Percentiles rank a stretch among this genome's conserved stretches.
Evolutionary conservation across 2,797 vertebrate species (phyloP).

Genomic region (Muscicapa comitata): DNA sequence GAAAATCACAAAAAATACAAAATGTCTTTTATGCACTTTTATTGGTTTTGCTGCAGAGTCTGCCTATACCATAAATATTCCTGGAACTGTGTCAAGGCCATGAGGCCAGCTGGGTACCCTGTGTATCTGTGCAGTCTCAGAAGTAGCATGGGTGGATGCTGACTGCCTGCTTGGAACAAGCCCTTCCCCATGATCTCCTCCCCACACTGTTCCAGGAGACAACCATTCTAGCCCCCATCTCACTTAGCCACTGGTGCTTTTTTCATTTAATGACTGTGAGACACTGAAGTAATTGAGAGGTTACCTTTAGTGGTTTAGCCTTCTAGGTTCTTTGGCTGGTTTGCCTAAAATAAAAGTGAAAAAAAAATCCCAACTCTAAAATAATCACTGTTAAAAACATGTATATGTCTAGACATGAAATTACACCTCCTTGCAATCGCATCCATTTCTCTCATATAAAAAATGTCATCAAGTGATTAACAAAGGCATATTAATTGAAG

Average conservation of each 20-base stretch:
- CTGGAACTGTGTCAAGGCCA: background rate
- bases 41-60: background rate
- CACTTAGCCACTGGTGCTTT: background rate
- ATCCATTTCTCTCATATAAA: background rate
- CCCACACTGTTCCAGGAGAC: fast-evolving
- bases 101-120: background rate
- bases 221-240: background rate
- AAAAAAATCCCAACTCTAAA: background rate
- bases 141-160: fast-evolving
- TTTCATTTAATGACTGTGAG: background rate
- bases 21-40: background rate
- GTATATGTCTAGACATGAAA: background rate
- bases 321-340: background rate
- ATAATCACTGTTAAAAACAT: background rate
- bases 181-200: background rate
- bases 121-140: fast-evolving
- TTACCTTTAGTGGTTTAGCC: background rate
- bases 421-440: background rate
- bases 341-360: background rate
- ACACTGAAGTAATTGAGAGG: background rate
- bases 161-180: background rate
- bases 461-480: background rate
- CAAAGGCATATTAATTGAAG: background rate
- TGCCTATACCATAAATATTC: background rate
- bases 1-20: background rate